Base-by-base conservation (phyloP, 2,888 invertebrate species). In the Amphipoea oculea region DNA sequence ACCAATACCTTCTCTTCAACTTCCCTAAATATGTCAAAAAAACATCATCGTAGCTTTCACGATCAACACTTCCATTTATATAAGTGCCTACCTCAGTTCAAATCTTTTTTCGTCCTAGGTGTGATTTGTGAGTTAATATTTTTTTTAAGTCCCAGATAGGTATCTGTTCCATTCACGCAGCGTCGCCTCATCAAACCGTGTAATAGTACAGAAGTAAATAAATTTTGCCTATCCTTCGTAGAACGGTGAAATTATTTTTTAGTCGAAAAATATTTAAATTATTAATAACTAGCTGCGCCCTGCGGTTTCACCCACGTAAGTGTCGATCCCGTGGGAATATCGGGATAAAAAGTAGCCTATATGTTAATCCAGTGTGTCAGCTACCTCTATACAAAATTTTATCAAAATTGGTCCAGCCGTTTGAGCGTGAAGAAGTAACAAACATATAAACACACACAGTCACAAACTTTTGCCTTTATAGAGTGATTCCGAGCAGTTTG, bases 121-220 rank as follows among this genome's bases (percentile, higher is more conserved):
- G 90, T 90, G 90, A 86, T 89, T 79, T 77, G 84, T 5, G 66
- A 85, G 45, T 73, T 82, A 88, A 88, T 89, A 79, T 76, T 80
- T 83, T 82, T 20, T 84, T 79, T 77, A 77, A 83, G 65, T 14
- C 68, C 23, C 54, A n/a, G n/a, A n/a, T 45, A 79, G 63, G 70
- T 69, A 76, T 77, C 75, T 36, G 78, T 71, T 81, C 75, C 76
- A 87, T 88, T 90, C 84, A 76, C 76, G 73, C 83, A 78, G 82
- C 85, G 87, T 86, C 84, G 87, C 80, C 66, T 76, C 88, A 89
- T 91, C 89, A 88, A 88, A 80, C 87, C 73, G 90, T 87, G 87
- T 86, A 91, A 92, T 92, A 90, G 86, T 69, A 88, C 76, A 89
- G 89, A 92, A 91, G 86, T 88, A 91, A 91, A 91, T 91, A 90